Evolutionary conservation across 2,797 vertebrate species (phyloP).

Genomic region (Pangasius larnaudii): DNA sequence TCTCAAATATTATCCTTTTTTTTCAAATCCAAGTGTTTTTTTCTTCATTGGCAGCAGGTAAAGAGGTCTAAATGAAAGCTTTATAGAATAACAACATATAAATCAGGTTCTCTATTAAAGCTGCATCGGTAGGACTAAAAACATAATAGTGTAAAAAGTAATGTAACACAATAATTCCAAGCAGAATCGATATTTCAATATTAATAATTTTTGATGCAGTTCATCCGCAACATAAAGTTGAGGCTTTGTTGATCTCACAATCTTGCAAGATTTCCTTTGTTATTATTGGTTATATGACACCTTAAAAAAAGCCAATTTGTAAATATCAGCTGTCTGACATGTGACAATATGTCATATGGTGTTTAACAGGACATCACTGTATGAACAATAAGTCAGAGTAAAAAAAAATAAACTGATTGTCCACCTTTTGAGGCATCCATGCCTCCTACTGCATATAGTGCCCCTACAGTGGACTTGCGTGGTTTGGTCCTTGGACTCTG

Average conservation of each 20-base stretch:
- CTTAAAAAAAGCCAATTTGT: not conserved
- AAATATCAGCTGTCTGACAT: not conserved
- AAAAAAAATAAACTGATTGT: not conserved
- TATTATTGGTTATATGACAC: not conserved
- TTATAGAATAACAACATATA: not conserved
- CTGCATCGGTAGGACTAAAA: not conserved
- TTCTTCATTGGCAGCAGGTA: not conserved
- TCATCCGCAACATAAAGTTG: not conserved
- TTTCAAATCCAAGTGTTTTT: not conserved
- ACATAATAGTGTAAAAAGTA: not conserved
- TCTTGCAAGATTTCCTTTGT: not conserved
- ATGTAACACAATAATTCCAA: not conserved
- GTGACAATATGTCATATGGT: not conserved
- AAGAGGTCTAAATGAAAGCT: not conserved
- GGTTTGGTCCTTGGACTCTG: slow-evolving; percentile 97
- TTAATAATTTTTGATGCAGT: not conserved
- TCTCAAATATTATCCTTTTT: not conserved
- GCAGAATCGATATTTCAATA: not conserved
- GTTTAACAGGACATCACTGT: not conserved
- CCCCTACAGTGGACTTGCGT: slow-evolving; percentile 94
- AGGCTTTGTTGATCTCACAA: not conserved
- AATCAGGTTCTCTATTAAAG: not conserved
- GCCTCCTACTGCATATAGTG: slow-evolving; percentile 94
- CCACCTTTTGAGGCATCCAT: slow-evolving; percentile 95
- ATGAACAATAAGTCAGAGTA: not conserved